A percentile compares a stretch with the other conserved stretches of the same genome.
Evolutionary conservation across 2,888 invertebrate genomes (phyloP).

Genomic region (Chesias legatella): DNA sequence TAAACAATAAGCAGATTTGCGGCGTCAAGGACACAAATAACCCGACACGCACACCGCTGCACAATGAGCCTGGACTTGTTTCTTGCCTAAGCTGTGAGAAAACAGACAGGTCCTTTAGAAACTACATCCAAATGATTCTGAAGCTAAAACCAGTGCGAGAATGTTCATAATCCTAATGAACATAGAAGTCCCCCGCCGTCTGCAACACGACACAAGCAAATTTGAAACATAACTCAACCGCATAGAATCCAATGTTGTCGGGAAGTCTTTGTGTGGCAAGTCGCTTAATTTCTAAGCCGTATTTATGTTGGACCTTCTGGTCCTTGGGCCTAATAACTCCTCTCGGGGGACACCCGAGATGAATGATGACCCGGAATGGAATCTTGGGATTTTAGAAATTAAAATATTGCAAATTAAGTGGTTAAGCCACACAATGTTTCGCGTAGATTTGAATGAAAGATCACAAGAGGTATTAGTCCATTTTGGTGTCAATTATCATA

Average conservation of each 20-base stretch:
- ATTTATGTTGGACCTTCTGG: slow-evolving; percentile 39
- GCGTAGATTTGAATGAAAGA: too few relatives aligned
- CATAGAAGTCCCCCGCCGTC: too few relatives aligned
- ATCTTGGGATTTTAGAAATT: slow-evolving; percentile 18
- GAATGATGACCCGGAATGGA: slow-evolving; percentile 30
- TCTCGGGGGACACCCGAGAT: slow-evolving; percentile 30
- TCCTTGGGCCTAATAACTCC: slow-evolving; percentile 45
- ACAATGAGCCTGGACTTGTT: slow-evolving; percentile 26
- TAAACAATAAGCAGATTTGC: slow-evolving; percentile 26
- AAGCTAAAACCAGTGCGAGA: too few relatives aligned
- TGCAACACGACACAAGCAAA: too few relatives aligned
- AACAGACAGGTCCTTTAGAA: too few relatives aligned
- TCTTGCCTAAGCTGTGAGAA: slow-evolving; percentile 36
- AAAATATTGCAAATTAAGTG: slow-evolving; percentile 9
- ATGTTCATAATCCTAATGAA: too few relatives aligned
- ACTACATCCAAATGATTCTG: too few relatives aligned
- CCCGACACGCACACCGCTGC: slow-evolving; percentile 18
- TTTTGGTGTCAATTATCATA: too few relatives aligned
- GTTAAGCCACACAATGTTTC: slow-evolving; percentile 1
- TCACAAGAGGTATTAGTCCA: too few relatives aligned
- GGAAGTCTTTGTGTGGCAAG: background rate
- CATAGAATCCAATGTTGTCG: slow-evolving; percentile 2
- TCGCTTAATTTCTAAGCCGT: slow-evolving; percentile 40
- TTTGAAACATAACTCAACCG: too few relatives aligned
- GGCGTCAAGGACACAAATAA: slow-evolving; percentile 24